These are phyloP conservation scores for Cyclina sinensis DNA, from an alignment of 1,140 invertebrate genomes.

Conservation along the genomic window DNA sequence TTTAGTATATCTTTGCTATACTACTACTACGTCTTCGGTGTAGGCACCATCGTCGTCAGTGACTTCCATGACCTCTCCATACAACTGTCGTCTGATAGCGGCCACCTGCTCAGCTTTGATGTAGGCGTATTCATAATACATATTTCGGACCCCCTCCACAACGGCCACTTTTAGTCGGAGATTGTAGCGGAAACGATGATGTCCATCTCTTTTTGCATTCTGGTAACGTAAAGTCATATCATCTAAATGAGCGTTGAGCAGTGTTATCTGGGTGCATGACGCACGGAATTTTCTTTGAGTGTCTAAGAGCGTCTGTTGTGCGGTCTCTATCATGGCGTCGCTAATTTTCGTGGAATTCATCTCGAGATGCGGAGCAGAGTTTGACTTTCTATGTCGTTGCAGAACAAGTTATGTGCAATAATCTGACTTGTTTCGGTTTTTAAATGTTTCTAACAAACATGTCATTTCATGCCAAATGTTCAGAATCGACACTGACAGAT, in stretches of 20 bases:
- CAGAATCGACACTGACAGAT: neutral
- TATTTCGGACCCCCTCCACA: constrained; percentile 70
- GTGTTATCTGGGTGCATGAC: constrained; percentile 63
- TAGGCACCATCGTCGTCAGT: neutral
- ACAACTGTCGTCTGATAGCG: constrained; percentile 53
- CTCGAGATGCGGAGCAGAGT: neutral
- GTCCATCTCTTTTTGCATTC: constrained; percentile 58
- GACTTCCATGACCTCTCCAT: constrained; percentile 39
- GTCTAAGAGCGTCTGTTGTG: constrained; percentile 3
- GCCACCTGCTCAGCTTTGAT: constrained; percentile 67
- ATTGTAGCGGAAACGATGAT: constrained; percentile 69
- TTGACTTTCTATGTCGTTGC: too few species aligned
- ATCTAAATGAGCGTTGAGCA: constrained; percentile 64
- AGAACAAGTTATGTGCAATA: neutral
- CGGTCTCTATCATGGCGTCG: neutral
- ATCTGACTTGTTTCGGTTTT: neutral
- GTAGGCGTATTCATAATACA: constrained; percentile 72
- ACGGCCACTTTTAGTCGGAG: constrained; percentile 67
- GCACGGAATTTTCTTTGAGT: constrained; percentile 66
- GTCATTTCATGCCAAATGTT: constrained; percentile 9
- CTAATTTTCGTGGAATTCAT: neutral
- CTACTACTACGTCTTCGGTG: neutral
- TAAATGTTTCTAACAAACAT: neutral
- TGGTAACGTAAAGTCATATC: constrained; percentile 62
- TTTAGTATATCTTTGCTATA: neutral